Conservation (phyloP, 2,888 invertebrate species). For the Ashinkailepas kermadecensis region DNA sequence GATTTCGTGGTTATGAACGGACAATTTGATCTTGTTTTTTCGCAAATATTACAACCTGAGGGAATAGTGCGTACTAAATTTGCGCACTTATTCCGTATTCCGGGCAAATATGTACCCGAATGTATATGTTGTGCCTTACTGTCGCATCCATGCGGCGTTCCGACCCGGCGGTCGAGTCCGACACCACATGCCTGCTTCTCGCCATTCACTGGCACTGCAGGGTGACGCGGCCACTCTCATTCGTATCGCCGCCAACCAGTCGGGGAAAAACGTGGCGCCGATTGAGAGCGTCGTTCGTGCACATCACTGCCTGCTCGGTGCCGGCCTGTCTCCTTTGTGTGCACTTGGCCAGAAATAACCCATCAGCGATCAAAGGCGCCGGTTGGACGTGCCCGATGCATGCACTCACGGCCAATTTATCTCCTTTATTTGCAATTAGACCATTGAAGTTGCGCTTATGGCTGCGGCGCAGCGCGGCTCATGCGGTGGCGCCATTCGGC, state of each 20-base stretch:
- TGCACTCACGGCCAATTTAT: neutral
- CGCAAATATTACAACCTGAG: too few relatives aligned
- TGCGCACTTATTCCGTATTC: too few relatives aligned
- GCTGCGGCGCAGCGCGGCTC: neutral
- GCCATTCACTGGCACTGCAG: too few relatives aligned
- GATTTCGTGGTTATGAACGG: too few relatives aligned
- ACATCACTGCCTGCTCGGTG: neutral
- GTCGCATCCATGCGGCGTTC: too few relatives aligned
- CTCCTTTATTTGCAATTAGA: constrained; percentile 21
- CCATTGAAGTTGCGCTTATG: constrained; percentile 6
- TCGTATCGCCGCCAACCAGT: neutral
- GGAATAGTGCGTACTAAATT: too few relatives aligned
- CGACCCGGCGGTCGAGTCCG: too few relatives aligned
- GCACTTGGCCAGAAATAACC: neutral
- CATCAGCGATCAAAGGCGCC: constrained; percentile 13
- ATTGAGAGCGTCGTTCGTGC: neutral
- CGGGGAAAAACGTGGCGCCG: neutral
- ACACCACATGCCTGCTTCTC: too few relatives aligned
- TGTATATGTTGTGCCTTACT: too few relatives aligned
- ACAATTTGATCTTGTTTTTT: too few relatives aligned
- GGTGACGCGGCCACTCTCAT: neutral
- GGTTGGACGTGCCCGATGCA: neutral
- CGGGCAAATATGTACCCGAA: too few relatives aligned
- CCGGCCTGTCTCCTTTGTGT: neutral
- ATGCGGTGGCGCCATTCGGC: neutral